phyloP scores from a whole-genome alignment of 2,888 invertebrate species.

The Melinaea marsaeus region DNA sequence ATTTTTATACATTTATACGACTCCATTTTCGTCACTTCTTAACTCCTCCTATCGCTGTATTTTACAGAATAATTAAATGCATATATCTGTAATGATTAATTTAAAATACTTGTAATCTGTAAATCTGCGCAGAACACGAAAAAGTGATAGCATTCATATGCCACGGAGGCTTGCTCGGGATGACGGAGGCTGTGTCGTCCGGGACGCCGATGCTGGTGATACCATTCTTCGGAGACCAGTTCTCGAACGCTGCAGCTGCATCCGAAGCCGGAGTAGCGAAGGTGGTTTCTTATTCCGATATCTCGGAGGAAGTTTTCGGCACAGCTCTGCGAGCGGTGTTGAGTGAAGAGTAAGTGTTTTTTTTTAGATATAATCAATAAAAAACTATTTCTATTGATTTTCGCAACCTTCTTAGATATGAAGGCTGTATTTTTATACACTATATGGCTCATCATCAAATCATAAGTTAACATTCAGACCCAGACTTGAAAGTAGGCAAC shows the following conservation, averaged over 20 bases:
- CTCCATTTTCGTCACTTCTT: too few relatives aligned
- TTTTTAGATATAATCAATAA: neutral
- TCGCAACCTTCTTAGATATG: too few relatives aligned
- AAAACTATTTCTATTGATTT: too few relatives aligned
- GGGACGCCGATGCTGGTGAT: constrained; percentile 80
- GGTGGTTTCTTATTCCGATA: constrained; percentile 66
- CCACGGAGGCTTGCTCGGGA: constrained; percentile 80
- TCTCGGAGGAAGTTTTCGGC: constrained; percentile 72
- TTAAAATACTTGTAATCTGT: neutral
- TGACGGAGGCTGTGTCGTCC: constrained; percentile 79
- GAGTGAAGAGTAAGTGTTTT: constrained; percentile 71
- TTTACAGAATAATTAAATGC: too few relatives aligned
- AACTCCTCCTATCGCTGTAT: too few relatives aligned
- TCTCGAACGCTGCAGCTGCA: constrained; percentile 74
- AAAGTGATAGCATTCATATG: constrained; percentile 79
- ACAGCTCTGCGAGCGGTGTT: constrained; percentile 71
- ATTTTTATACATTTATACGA: too few relatives aligned
- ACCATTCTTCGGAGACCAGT: constrained; percentile 81
- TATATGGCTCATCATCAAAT: too few relatives aligned
- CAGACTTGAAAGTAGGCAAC: too few relatives aligned
- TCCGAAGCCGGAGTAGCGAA: constrained; percentile 72
- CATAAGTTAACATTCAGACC: too few relatives aligned
- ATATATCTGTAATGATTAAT: too few relatives aligned
- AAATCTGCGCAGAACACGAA: constrained; percentile 69
- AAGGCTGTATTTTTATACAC: too few relatives aligned